A percentile compares a stretch with the other conserved stretches of the same genome.
Evolutionary conservation across 2,113 vertebrate species (phyloP).

Genomic region (Hassar affinis): DNA sequence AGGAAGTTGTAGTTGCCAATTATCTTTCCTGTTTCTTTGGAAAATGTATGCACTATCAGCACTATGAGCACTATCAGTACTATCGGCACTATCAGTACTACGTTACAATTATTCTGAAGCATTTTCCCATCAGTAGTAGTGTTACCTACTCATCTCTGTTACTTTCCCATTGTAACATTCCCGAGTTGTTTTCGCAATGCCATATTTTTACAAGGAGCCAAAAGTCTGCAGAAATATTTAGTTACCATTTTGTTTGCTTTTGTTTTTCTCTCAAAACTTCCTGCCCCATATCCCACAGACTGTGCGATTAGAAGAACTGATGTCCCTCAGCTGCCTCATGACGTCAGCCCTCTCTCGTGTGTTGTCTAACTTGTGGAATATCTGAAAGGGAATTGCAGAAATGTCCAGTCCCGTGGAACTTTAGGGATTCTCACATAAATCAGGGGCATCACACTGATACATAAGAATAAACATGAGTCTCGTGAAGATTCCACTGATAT

Average conservation of each 20-base stretch:
- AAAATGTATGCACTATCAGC: constrained; percentile 9
- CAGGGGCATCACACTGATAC: not conserved
- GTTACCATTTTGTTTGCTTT: constrained; percentile 66
- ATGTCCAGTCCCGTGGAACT: not conserved
- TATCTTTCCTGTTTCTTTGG: not conserved
- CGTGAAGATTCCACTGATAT: not conserved
- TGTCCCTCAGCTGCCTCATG: constrained; percentile 61
- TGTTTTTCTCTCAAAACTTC: constrained; percentile 56
- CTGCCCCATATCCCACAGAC: constrained; percentile 63
- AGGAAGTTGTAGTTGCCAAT: not conserved
- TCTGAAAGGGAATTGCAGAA: not conserved
- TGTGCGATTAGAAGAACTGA: constrained; percentile 65
- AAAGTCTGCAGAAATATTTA: constrained; percentile 51
- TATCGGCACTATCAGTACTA: not conserved
- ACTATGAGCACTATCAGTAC: not conserved
- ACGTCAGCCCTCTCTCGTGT: not conserved
- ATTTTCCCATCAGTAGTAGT: not conserved
- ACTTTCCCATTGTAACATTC: not conserved
- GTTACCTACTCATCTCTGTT: not conserved
- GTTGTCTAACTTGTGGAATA: not conserved
- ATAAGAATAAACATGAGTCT: not conserved
- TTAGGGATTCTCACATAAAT: constrained; percentile 10
- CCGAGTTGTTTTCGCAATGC: constrained; percentile 8
- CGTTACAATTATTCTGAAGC: not conserved
- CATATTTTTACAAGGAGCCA: constrained; percentile 46